A percentile compares a stretch with the other conserved stretches of the same genome.
Evolutionary conservation across 2,888 invertebrate genomes (phyloP).

Genomic region (Lampropteryx suffumata): DNA sequence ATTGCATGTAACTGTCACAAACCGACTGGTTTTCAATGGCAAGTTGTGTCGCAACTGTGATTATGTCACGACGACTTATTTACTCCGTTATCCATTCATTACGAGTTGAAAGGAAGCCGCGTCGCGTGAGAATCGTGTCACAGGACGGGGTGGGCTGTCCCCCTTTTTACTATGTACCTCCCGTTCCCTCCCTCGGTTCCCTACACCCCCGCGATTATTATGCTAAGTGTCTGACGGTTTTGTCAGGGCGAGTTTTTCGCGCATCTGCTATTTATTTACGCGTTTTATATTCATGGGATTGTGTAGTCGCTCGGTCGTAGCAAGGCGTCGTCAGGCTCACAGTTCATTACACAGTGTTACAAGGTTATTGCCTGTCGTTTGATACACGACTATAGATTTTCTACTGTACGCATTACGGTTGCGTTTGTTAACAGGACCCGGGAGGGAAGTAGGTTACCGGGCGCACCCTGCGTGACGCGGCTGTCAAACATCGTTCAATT

Average conservation of each 20-base stretch:
- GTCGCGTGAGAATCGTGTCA: conserved; percentile 82
- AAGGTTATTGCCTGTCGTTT: conserved; percentile 44
- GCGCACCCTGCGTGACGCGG: conserved; percentile 67
- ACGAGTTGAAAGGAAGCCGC: conserved; percentile 72
- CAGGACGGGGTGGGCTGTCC: conserved; percentile 52
- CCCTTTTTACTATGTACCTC: conserved; percentile 41
- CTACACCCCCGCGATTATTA: conserved; percentile 73
- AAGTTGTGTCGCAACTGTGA: conserved; percentile 42
- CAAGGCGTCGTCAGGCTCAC: conserved; percentile 67
- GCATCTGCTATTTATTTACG: conserved; percentile 83
- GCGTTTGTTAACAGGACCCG: conserved; percentile 24
- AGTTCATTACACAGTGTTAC: conserved; percentile 72
- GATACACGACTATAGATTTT: conserved; percentile 46
- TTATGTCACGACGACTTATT: conserved; percentile 70
- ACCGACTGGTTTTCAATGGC: conserved; percentile 61
- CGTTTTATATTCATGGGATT: conserved; percentile 80
- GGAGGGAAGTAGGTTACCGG: conserved; percentile 57
- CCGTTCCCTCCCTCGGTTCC: conserved; percentile 35
- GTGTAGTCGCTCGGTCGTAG: conserved; percentile 63
- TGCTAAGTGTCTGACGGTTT: conserved; percentile 78
- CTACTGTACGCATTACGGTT: conserved; percentile 38
- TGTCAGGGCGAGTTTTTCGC: conserved; percentile 79
- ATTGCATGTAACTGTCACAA: conserved; percentile 46
- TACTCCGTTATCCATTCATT: conserved; percentile 76
- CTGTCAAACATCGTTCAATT: conserved; percentile 63